Evolutionary conservation across 2,113 vertebrate genomes (phyloP).

Genomic region (Rhea pennata): DNA sequence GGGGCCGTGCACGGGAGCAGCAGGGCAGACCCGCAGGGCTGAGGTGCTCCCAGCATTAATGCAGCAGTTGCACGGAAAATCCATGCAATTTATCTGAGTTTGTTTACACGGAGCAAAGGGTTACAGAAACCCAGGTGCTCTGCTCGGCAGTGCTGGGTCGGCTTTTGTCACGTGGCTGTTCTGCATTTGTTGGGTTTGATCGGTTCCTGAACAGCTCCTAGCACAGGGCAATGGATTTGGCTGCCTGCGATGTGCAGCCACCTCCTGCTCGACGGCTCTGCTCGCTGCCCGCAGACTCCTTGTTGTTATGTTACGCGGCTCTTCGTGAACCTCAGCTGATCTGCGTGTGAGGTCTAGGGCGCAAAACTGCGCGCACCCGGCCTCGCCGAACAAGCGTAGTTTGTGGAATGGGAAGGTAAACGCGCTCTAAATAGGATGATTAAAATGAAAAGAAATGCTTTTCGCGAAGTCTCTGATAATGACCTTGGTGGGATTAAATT

Average conservation of each 20-base stretch:
- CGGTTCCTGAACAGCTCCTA: not conserved
- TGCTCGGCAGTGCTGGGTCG: not conserved
- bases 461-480: not conserved
- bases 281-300: not conserved
- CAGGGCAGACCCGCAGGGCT: not conserved
- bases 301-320: no score
- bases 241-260: not conserved
- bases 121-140: not conserved
- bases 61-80: not conserved
- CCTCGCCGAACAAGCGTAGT: not conserved
- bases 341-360: no score
- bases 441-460: not conserved
- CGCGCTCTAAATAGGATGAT: not conserved
- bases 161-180: not conserved
- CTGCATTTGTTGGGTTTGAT: not conserved
- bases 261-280: not conserved
- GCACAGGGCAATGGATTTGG: not conserved
- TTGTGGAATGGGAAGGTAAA: not conserved
- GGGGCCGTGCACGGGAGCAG: not conserved
- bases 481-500: not conserved
- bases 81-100: not conserved
- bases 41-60: no score
- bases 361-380: not conserved
- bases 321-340: not conserved
- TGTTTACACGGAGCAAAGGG: not conserved